Evolutionary conservation across 2,888 invertebrate species (phyloP).

Genomic region (Creontiades dilutus): DNA sequence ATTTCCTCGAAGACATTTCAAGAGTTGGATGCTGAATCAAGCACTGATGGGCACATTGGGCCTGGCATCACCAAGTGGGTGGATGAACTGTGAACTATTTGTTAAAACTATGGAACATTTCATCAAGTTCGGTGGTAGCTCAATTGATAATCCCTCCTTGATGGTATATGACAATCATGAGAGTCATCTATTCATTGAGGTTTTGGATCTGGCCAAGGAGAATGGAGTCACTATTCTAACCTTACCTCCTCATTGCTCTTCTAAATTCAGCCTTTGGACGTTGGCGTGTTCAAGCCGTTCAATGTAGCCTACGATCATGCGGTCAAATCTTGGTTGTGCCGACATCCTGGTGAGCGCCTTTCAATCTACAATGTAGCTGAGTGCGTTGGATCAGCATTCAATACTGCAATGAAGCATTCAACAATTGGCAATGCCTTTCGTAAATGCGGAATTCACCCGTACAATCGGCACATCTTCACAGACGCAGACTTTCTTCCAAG

Average conservation of each 20-base stretch:
- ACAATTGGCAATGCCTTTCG: constrained; percentile 76
- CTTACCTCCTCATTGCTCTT: constrained; percentile 78
- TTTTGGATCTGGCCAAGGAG: constrained; percentile 77
- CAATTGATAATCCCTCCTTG: constrained; percentile 76
- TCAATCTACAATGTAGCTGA: constrained; percentile 76
- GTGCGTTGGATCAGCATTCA: constrained; percentile 72
- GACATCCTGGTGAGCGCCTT: constrained; percentile 76
- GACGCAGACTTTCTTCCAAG: no score
- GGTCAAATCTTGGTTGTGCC: constrained; percentile 74
- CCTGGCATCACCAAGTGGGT: constrained; percentile 74
- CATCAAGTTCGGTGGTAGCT: constrained; percentile 74
- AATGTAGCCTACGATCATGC: constrained; percentile 76
- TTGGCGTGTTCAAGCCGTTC: constrained; percentile 76
- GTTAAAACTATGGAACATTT: constrained; percentile 74
- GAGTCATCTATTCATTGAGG: constrained; percentile 76
- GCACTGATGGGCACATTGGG: constrained; percentile 75
- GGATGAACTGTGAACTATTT: constrained; percentile 75
- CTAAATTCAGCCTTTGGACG: constrained; percentile 78
- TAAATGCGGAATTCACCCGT: constrained; percentile 75
- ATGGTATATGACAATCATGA: constrained; percentile 77
- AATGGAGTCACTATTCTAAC: constrained; percentile 78
- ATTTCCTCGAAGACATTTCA: constrained; percentile 54
- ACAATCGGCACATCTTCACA: constrained; percentile 75
- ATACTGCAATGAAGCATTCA: constrained; percentile 71
- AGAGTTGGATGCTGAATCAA: constrained; percentile 77